Conservation (phyloP, 2,797 vertebrate species). For the Betta splendens region DNA sequence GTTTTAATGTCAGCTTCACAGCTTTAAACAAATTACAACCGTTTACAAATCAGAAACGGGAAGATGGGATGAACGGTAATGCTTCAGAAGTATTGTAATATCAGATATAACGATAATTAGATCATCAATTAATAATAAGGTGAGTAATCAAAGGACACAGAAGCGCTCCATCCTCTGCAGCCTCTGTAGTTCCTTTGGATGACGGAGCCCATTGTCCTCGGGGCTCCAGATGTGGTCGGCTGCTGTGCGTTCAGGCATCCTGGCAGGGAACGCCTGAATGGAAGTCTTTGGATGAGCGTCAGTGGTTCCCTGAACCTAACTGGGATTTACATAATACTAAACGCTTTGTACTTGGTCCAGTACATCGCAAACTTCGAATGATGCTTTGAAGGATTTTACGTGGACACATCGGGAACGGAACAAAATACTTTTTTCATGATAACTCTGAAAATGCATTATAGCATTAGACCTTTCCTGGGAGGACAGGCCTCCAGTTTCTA, state of each 20-base stretch:
- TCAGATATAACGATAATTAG: no score
- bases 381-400: constrained; percentile 14
- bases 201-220: constrained; percentile 48
- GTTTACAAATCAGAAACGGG: constrained; percentile 9
- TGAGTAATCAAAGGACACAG: constrained; percentile 29
- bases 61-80: not conserved
- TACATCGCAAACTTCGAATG: constrained; percentile 19
- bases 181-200: no score
- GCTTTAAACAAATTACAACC: constrained; percentile 12
- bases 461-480: not conserved
- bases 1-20: constrained; percentile 22
- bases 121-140: no score
- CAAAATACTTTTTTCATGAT: constrained; percentile 1
- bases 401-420: constrained; percentile 4
- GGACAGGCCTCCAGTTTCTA: not conserved
- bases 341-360: constrained; percentile 18
- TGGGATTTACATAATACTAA: constrained; percentile 42
- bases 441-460: not conserved
- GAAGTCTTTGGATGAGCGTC: constrained; percentile 51
- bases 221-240: constrained; percentile 58
- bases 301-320: constrained; percentile 51
- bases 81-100: not conserved
- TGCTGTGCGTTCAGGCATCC: constrained; percentile 47
- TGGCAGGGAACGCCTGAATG: constrained; percentile 57
- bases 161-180: constrained; percentile 19